These are phyloP conservation scores for Aptenodytes forsteri DNA, from an alignment of 2,113 vertebrate genomes.

Conservation along the genomic window DNA sequence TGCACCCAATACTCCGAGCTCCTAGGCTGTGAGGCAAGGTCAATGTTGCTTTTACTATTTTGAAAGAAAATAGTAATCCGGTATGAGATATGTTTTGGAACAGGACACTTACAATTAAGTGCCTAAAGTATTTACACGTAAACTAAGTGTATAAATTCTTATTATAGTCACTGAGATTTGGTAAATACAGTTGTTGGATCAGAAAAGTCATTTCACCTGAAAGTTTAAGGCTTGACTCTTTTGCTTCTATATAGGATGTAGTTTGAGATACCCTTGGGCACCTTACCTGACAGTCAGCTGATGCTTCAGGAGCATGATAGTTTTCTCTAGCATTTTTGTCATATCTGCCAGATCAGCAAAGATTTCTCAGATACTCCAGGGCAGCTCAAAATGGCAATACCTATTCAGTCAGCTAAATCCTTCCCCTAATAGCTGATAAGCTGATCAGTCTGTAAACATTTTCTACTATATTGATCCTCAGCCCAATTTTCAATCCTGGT, in stretches of 20 bases:
- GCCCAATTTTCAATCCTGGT: not conserved
- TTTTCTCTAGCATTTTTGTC: not conserved
- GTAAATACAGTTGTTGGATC: not conserved
- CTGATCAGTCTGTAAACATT: not conserved
- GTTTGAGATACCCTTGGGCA: not conserved
- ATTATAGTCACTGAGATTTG: not conserved
- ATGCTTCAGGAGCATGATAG: not conserved
- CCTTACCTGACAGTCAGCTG: not conserved
- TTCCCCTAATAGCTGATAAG: not conserved
- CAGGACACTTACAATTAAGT: not conserved
- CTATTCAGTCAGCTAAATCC: not conserved
- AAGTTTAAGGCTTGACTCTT: not conserved
- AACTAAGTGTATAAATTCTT: not conserved
- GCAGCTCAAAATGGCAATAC: not conserved
- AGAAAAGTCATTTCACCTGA: not conserved
- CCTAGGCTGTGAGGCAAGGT: not conserved
- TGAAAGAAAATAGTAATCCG: not conserved
- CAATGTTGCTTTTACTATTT: not conserved
- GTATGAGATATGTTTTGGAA: not conserved
- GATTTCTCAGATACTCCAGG: not conserved
- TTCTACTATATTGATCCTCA: not conserved
- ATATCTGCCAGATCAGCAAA: not conserved
- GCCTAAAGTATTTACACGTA: not conserved
- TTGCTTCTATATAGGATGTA: not conserved
- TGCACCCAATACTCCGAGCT: not conserved